These are phyloP conservation scores for Etheostoma spectabile DNA, from an alignment of 2,113 vertebrate species.

Conservation along the genomic window DNA sequence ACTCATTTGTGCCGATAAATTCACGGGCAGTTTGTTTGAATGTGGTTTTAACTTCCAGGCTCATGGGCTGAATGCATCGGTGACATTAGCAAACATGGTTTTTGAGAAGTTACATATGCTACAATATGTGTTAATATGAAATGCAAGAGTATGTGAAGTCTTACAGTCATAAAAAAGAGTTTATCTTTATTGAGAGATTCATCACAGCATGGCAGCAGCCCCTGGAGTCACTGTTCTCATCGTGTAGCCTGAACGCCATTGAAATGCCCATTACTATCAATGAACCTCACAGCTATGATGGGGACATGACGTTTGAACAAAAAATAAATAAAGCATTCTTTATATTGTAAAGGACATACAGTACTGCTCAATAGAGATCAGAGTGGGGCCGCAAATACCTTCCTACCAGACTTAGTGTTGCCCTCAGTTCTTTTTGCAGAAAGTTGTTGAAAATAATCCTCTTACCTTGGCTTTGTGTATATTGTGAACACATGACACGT, in stretches of 20 bases:
- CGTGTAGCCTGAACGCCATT: conserved; percentile 5
- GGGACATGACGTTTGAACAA: not conserved
- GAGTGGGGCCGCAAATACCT: not conserved
- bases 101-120: conserved; percentile 24
- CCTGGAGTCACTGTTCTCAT: conserved; percentile 38
- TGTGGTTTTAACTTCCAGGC: conserved; percentile 39
- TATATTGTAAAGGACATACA: not conserved
- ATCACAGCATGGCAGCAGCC: conserved; percentile 53
- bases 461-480: not conserved
- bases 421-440: not conserved
- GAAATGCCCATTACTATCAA: conserved; percentile 29
- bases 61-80: not conserved
- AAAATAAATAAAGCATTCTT: not conserved
- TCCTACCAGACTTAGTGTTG: not conserved
- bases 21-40: conserved; percentile 42
- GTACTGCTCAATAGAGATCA: conserved; percentile 2
- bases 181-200: conserved; percentile 58
- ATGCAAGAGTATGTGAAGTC: conserved; percentile 28
- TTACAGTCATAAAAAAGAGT: conserved; percentile 58
- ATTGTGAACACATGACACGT: conserved; percentile 43
- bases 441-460: not conserved
- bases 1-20: conserved; percentile 40
- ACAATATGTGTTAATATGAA: conserved; percentile 40
- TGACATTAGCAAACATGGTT: too few species aligned
- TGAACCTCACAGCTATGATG: conserved; percentile 13